phyloP scores from a whole-genome alignment of 2,888 invertebrate species.

The Proisotoma minuta region DNA sequence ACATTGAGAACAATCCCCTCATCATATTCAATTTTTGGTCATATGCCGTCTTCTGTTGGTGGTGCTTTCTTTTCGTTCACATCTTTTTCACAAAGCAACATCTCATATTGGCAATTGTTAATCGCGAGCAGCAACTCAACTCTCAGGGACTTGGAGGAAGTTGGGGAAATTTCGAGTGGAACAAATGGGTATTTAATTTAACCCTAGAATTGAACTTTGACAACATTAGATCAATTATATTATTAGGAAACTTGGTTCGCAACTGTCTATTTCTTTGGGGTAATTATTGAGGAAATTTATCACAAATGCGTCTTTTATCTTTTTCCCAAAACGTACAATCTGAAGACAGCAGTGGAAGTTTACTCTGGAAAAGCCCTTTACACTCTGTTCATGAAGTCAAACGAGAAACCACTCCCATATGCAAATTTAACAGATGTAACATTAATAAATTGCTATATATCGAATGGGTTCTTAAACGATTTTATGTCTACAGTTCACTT shows the following conservation, averaged over 20 bases:
- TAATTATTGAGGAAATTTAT: neutral
- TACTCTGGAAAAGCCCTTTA: neutral
- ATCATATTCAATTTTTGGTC: constrained; percentile 11
- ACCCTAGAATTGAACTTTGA: too few species aligned
- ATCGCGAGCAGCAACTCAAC: neutral
- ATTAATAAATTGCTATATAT: too few species aligned
- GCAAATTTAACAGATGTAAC: too few species aligned
- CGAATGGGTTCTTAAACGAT: too few species aligned
- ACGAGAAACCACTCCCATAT: neutral
- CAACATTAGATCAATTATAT: too few species aligned
- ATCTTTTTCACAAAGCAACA: constrained; percentile 2
- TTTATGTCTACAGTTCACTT: too few species aligned
- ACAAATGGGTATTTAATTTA: too few species aligned
- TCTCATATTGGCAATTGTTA: neutral
- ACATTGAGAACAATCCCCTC: constrained; percentile 10
- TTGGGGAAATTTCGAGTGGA: too few species aligned
- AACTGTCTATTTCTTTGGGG: neutral
- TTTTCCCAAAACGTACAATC: neutral
- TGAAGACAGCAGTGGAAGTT: neutral
- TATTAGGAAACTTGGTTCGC: neutral
- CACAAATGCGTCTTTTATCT: neutral
- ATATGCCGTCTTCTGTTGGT: constrained; percentile 8
- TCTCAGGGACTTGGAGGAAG: too few species aligned
- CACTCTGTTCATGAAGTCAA: neutral
- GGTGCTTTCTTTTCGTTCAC: constrained; percentile 5